These are phyloP conservation scores for Corbicula japonica DNA, from an alignment of 2,888 invertebrate species.

Conservation along the genomic window DNA sequence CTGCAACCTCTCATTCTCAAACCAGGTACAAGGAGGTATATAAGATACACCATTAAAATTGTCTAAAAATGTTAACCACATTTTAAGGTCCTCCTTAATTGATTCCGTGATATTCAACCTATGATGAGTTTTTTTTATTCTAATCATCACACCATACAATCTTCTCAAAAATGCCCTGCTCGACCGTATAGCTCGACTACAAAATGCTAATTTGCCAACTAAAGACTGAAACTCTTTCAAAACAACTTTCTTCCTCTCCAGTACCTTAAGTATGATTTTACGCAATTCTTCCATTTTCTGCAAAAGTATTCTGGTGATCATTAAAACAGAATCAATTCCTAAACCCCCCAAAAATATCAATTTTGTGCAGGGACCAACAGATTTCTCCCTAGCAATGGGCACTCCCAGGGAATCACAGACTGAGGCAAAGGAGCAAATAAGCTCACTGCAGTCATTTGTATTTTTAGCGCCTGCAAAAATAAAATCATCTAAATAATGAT, in stretches of 20 bases:
- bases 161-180: slow-evolving; percentile 39
- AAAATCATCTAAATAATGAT: slow-evolving; percentile 51
- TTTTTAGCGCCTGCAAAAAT: neutral
- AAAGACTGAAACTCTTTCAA: slow-evolving; percentile 14
- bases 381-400: slow-evolving; percentile 25
- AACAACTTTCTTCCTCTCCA: neutral
- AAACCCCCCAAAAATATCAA: slow-evolving; percentile 37
- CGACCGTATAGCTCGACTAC: slow-evolving; percentile 9
- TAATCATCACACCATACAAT: slow-evolving; percentile 25
- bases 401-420: slow-evolving; percentile 7
- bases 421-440: neutral
- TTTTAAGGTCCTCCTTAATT: slow-evolving; percentile 2
- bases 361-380: slow-evolving; percentile 14
- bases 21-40: neutral
- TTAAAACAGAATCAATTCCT: slow-evolving; percentile 24
- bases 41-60: slow-evolving; percentile 16
- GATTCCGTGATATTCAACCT: slow-evolving; percentile 4
- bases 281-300: slow-evolving; percentile 13
- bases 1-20: neutral
- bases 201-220: slow-evolving; percentile 23
- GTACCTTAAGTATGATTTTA: neutral
- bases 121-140: slow-evolving; percentile 24
- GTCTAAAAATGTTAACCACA: slow-evolving; percentile 31
- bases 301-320: slow-evolving; percentile 17
- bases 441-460: neutral